Conservation (phyloP, 1,140 invertebrate species). For the Gonatopus flavifemur region DNA sequence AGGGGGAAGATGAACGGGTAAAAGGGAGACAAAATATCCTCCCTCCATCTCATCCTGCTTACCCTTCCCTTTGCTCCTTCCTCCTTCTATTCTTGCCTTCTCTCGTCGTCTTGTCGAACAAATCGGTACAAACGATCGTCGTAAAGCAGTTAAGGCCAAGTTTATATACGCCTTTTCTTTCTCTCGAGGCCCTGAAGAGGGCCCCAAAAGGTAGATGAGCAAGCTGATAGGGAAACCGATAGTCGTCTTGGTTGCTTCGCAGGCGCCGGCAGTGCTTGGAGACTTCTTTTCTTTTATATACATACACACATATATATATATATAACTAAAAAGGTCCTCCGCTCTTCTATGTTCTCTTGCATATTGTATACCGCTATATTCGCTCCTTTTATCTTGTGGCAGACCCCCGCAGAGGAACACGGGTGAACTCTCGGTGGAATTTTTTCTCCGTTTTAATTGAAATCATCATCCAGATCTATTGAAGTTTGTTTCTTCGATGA, state of each 20-base stretch:
- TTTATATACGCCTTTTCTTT: conserved; percentile 50
- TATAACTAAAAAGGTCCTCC: too few relatives aligned
- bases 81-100: neutral
- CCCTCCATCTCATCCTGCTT: conserved; percentile 5
- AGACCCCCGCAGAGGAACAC: too few relatives aligned
- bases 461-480: too few relatives aligned
- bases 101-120: conserved; percentile 51
- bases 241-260: conserved; percentile 29
- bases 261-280: conserved; percentile 18
- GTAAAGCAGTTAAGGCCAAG: conserved; percentile 57
- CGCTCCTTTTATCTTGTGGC: too few relatives aligned
- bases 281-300: conserved; percentile 22
- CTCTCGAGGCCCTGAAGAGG: conserved; percentile 24
- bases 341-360: conserved; percentile 8
- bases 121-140: conserved; percentile 61
- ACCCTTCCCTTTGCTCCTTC: conserved; percentile 3
- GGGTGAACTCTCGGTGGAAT: too few relatives aligned
- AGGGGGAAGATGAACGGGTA: neutral
- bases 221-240: conserved; percentile 55
- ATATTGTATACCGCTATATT: conserved; percentile 8
- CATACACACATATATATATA: too few relatives aligned
- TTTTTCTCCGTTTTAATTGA: too few relatives aligned
- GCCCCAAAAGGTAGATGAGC: conserved; percentile 49
- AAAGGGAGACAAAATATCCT: conserved; percentile 6
- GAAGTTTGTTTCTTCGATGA: too few relatives aligned